phyloP scores from a whole-genome alignment of 2,888 invertebrate species.

The Macaria notata region DNA sequence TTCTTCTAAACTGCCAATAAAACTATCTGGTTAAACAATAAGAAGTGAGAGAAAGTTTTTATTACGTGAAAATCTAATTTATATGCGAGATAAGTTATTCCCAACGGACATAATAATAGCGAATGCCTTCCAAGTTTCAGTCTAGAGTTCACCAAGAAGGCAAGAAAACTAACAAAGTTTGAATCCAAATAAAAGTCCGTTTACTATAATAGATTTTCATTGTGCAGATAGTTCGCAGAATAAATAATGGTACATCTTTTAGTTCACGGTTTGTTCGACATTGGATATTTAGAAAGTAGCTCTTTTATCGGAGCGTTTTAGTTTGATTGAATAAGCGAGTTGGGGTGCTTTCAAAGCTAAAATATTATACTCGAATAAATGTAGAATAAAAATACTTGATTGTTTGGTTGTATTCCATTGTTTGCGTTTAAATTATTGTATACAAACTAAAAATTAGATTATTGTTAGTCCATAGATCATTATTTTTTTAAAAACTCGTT shows the following conservation, averaged over 20 bases:
- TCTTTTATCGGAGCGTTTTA: constrained; percentile 1
- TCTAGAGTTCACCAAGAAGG: constrained; percentile 10
- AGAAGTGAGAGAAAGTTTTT: constrained; percentile 27
- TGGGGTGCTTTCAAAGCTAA: no score
- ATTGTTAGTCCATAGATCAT: no score
- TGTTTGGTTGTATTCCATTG: no score
- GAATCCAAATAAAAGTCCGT: constrained; percentile 4
- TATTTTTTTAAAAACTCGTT: no score
- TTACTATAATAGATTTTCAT: constrained; percentile 9
- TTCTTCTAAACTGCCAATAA: constrained; percentile 17
- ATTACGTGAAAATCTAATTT: constrained; percentile 33
- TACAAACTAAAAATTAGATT: no score
- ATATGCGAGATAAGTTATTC: constrained; percentile 28
- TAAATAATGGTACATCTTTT: constrained; percentile 1
- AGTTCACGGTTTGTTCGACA: constrained; percentile 1
- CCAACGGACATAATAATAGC: constrained; percentile 26
- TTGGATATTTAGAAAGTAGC: constrained; percentile 1
- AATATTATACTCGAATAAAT: no score
- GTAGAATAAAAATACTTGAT: no score
- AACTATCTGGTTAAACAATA: constrained; percentile 25
- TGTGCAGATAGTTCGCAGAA: constrained; percentile 1
- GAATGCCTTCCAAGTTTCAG: constrained; percentile 11
- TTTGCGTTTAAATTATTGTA: no score
- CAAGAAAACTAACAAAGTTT: constrained; percentile 12
- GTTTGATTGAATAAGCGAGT: constrained; percentile 2